phyloP scores from a whole-genome alignment of 1,140 invertebrate species.

The Ostrea denselamellosa region DNA sequence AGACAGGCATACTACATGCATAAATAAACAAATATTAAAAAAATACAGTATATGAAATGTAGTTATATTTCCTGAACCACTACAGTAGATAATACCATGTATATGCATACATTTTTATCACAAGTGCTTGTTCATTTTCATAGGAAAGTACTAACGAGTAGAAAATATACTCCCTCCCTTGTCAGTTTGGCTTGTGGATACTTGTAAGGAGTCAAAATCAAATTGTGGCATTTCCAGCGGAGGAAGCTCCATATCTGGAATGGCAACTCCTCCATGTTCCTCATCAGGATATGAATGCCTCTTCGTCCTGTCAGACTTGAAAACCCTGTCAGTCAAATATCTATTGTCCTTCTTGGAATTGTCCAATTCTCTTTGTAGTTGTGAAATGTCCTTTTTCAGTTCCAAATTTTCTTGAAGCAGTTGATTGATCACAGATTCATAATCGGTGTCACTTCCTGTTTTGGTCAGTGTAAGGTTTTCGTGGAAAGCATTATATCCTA shows the following conservation, averaged over 20 bases:
- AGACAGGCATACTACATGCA: too few species aligned
- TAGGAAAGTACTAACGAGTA: not conserved
- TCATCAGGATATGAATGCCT: constrained; percentile 45
- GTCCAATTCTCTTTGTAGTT: constrained; percentile 58
- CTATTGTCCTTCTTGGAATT: constrained; percentile 50
- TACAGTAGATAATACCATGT: too few species aligned
- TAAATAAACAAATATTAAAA: too few species aligned
- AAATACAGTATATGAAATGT: too few species aligned
- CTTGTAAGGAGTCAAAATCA: constrained; percentile 57
- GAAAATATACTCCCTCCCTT: constrained; percentile 14
- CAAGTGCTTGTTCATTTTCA: not conserved
- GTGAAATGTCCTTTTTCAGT: constrained; percentile 59
- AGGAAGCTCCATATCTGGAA: constrained; percentile 55
- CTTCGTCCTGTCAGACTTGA: not conserved
- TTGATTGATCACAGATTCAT: constrained; percentile 63
- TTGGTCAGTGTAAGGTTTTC: constrained; percentile 2
- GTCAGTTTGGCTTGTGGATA: constrained; percentile 6
- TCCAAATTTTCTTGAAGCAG: constrained; percentile 59
- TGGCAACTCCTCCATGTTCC: constrained; percentile 20
- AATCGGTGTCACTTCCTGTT: constrained; percentile 61
- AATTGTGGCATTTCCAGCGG: constrained; percentile 61
- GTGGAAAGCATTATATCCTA: constrained; percentile 14
- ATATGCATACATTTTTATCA: not conserved
- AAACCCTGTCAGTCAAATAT: constrained; percentile 45
- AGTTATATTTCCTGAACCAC: too few species aligned